Evolutionary conservation across 2,888 invertebrate species (phyloP), one percentile per base, ranked within the genome.

Genomic region (Oscheius myriophilus): DNA sequence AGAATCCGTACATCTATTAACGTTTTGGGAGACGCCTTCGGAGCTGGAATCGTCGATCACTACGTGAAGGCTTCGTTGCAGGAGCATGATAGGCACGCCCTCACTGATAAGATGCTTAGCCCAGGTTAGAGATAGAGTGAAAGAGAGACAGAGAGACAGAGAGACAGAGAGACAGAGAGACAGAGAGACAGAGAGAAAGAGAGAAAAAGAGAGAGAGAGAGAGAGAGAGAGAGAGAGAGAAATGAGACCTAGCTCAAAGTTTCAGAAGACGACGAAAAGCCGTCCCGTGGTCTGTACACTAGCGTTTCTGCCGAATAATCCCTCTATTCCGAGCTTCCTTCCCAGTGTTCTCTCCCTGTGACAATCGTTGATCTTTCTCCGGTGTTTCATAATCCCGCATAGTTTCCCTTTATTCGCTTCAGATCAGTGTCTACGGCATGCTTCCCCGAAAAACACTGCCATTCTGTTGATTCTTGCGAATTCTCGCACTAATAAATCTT

Each of bases 41-140:
- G 90, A 25, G 90, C 90, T n/a, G 90, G 89, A 52, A 89, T 90
- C 57, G 90, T 90, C 6, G 87, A 88, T 71, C 90, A 90, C 81
- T 83, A 89, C 67, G 88, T 87, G 54, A 86, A 87, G 69, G 82
- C 84, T 6, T 89, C 75, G 63, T 67, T 79, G 7, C 67, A 61
- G 52, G 75, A 73, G 12, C 76, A 76, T 61, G 79, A 79, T 42
- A 63, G 52, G 21, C 51, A 52, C 16, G n/a, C 53, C 12, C 39
- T 53, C 12, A 59, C 61, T n/a, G 61, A 52, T 12, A 52, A 63
- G 23, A 42, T 42, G 41, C 12, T 61, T 2, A 45, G 26, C 6
- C 63, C 43, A 33, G 33, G 33, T 33, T 3, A 33, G 9, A 6
- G 33, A 6, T 9, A 33, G 21, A 18, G n/a, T 3, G 49, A 2